Conservation (phyloP, 2,888 invertebrate species). For the Drosophila affinis region DNA sequence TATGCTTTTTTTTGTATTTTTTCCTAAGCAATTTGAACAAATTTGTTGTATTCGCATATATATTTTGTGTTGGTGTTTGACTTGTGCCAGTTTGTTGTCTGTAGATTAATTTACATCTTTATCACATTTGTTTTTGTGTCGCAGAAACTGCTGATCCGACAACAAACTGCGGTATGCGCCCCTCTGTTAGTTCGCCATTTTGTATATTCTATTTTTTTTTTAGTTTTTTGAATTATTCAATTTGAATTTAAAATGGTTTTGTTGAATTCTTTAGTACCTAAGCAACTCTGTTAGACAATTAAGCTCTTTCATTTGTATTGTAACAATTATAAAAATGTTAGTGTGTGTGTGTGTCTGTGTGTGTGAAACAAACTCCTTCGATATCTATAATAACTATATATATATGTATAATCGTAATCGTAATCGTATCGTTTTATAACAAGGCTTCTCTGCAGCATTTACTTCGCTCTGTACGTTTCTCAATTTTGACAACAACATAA, state of each 20-base stretch:
- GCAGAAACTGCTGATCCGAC: slow-evolving; percentile 66
- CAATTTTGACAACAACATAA: slow-evolving; percentile 67
- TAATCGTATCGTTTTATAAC: slow-evolving; percentile 52
- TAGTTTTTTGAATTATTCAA: slow-evolving; percentile 2
- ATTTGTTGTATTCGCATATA: slow-evolving; percentile 56
- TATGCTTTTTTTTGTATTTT: slow-evolving; percentile 10
- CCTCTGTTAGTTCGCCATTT: too few species aligned
- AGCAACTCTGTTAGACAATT: slow-evolving; percentile 55
- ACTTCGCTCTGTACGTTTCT: slow-evolving; percentile 2
- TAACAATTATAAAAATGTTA: slow-evolving; percentile 43
- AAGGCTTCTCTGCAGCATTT: slow-evolving; percentile 50
- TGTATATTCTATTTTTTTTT: slow-evolving; percentile 26
- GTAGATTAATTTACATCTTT: slow-evolving; percentile 57
- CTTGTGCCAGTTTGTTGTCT: slow-evolving; percentile 65
- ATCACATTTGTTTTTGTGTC: slow-evolving; percentile 79
- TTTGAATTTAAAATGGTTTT: slow-evolving; percentile 8
- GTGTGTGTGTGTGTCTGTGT: slow-evolving; percentile 15
- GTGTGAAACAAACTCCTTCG: slow-evolving; percentile 39
- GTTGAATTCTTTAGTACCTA: slow-evolving; percentile 48
- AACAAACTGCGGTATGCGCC: slow-evolving; percentile 38
- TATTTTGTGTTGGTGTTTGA: slow-evolving; percentile 42
- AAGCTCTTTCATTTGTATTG: slow-evolving; percentile 60
- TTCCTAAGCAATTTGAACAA: slow-evolving; percentile 28
- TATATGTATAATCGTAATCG: slow-evolving; percentile 34
- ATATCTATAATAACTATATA: slow-evolving; percentile 26